These are phyloP conservation scores for Isichthys henryi DNA, from an alignment of 2,113 vertebrate genomes.

Conservation along the genomic window DNA sequence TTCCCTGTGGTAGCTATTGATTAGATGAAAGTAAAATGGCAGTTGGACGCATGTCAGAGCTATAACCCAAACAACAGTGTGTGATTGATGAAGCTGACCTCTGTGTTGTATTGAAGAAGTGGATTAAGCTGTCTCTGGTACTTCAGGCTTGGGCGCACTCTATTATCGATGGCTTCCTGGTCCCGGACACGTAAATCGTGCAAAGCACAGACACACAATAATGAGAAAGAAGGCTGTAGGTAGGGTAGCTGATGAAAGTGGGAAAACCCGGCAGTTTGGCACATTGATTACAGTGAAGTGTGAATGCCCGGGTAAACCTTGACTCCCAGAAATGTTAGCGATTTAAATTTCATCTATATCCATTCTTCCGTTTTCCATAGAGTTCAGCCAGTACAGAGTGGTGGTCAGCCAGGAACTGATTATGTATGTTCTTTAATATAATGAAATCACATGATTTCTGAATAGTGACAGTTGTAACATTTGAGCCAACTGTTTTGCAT, in stretches of 20 bases:
- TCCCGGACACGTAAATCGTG: neutral
- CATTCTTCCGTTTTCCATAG: neutral
- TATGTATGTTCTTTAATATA: neutral
- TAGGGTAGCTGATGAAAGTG: neutral
- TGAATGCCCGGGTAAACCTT: neutral
- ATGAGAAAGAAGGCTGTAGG: neutral
- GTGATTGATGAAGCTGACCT: neutral
- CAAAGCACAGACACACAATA: neutral
- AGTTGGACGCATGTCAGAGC: neutral
- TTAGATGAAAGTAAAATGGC: neutral
- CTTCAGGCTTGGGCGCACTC: neutral
- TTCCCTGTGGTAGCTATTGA: neutral
- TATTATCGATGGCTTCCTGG: neutral
- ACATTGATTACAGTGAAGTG: neutral
- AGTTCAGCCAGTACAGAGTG: neutral
- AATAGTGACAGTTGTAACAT: neutral
- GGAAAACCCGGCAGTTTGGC: neutral
- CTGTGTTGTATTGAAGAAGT: neutral
- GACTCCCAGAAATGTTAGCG: neutral
- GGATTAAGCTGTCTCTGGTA: neutral
- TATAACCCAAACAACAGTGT: neutral
- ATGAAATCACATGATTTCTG: neutral
- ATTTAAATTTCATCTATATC: neutral
- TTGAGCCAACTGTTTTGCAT: neutral
- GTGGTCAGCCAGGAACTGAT: neutral